Conservation (phyloP, 1,140 invertebrate genomes). For the Rhopalosiphum padi region DNA sequence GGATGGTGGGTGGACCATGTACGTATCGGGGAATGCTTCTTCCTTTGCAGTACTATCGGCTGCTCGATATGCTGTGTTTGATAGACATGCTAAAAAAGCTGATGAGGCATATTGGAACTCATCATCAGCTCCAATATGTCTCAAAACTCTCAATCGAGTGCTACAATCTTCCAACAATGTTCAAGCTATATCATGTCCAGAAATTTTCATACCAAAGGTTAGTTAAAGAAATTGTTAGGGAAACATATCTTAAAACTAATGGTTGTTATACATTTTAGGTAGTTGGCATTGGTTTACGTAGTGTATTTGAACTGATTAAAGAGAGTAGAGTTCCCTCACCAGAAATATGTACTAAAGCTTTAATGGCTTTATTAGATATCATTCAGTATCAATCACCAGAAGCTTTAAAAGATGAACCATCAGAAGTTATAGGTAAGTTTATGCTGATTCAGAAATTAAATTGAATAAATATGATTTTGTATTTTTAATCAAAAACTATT, state of each 20-base stretch:
- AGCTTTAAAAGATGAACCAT: constrained; percentile 77
- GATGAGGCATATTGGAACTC: constrained; percentile 41
- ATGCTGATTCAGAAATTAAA: background rate
- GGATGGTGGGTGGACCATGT: constrained; percentile 51
- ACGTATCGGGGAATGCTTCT: constrained; percentile 44
- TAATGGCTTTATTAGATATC: constrained; percentile 87
- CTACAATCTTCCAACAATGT: constrained; percentile 18
- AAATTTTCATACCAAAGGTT: constrained; percentile 48
- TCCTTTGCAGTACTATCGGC: constrained; percentile 46
- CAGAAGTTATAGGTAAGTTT: constrained; percentile 75
- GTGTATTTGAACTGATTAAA: constrained; percentile 89
- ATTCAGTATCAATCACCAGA: constrained; percentile 90
- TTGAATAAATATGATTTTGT: background rate
- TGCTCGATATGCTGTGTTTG: constrained; percentile 46
- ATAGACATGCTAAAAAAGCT: constrained; percentile 44
- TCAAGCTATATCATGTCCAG: background rate
- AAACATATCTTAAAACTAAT: background rate
- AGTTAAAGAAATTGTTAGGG: background rate
- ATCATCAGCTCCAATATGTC: constrained; percentile 52
- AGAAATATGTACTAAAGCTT: constrained; percentile 82
- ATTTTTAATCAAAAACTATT: background rate
- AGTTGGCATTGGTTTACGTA: constrained; percentile 87
- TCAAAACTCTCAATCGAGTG: constrained; percentile 9
- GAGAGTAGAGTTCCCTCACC: constrained; percentile 84
- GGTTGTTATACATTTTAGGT: constrained; percentile 68